A percentile compares a stretch with the other conserved stretches of the same genome.
Evolutionary conservation across 2,797 vertebrate species (phyloP).

Genomic region (Tinamus major): DNA sequence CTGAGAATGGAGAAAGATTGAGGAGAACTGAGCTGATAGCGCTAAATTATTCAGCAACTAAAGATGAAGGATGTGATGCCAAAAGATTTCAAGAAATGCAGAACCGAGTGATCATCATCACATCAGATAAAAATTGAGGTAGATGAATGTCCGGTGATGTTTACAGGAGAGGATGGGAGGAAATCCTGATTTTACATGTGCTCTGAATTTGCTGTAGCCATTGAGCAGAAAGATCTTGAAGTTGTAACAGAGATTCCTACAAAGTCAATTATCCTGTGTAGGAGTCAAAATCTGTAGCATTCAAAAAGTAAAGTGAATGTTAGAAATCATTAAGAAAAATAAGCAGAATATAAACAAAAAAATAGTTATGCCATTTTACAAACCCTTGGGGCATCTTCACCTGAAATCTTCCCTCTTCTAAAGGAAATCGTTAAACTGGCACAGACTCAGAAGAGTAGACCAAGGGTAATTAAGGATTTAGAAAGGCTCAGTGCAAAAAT

Average conservation of each 20-base stretch:
- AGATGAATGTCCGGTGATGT: background rate
- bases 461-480: background rate
- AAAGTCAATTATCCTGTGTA: background rate
- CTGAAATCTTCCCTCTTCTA: background rate
- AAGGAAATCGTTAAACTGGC: background rate
- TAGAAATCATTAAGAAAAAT: background rate
- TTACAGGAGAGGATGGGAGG: rapidly evolving
- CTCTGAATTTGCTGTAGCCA: background rate
- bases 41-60: background rate
- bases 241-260: background rate
- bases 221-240: background rate
- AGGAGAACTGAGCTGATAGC: background rate
- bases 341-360: background rate
- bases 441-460: background rate
- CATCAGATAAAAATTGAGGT: background rate
- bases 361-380: background rate
- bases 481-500: background rate
- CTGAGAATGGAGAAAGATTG: background rate
- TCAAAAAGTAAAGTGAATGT: background rate
- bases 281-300: background rate
- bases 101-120: background rate
- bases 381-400: background rate
- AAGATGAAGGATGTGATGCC: background rate
- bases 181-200: too few relatives aligned
- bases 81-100: background rate